Percentiles rank a stretch among this genome's conserved stretches.
Evolutionary conservation across 2,888 invertebrate species (phyloP).

Genomic region (Dendrolimus pini): DNA sequence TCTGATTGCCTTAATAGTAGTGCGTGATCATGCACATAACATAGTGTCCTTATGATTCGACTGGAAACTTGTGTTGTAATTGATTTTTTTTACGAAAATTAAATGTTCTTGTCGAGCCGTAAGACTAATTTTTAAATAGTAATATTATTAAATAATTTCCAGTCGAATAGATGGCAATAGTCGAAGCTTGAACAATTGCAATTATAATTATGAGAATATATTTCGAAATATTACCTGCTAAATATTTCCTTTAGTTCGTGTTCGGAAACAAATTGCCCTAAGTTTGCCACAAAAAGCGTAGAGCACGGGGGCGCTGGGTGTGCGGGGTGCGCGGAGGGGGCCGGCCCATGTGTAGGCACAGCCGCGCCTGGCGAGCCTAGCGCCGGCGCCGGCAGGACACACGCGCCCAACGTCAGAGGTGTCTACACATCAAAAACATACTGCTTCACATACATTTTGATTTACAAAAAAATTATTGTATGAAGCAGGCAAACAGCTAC

Average conservation of each 20-base stretch:
- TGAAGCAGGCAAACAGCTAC: too few species aligned
- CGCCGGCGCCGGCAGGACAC: slow-evolving; percentile 95
- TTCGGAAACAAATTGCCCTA: slow-evolving; percentile 98
- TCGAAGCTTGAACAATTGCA: neutral
- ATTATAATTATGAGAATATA: neutral
- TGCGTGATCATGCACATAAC: slow-evolving; percentile 50
- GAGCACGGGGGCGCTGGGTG: slow-evolving; percentile 92
- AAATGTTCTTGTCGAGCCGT: too few species aligned
- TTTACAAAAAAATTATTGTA: too few species aligned
- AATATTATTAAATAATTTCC: slow-evolving; percentile 17
- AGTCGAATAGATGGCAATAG: slow-evolving; percentile 20
- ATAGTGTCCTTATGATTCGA: slow-evolving; percentile 33
- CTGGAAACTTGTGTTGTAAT: slow-evolving; percentile 26
- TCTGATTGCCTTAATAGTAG: slow-evolving; percentile 20
- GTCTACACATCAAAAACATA: slow-evolving; percentile 35
- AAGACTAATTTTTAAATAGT: too few species aligned
- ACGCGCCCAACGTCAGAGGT: slow-evolving; percentile 80
- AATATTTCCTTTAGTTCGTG: slow-evolving; percentile 99
- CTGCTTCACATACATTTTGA: too few species aligned
- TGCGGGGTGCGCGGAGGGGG: slow-evolving; percentile 77
- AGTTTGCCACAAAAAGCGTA: slow-evolving; percentile 98
- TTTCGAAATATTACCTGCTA: slow-evolving; percentile 83
- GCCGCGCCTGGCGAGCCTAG: slow-evolving; percentile 93
- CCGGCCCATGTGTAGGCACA: slow-evolving; percentile 76
- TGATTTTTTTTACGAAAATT: too few species aligned